phyloP scores from a whole-genome alignment of 2,888 invertebrate genomes.

The Drosophila longiperda region DNA sequence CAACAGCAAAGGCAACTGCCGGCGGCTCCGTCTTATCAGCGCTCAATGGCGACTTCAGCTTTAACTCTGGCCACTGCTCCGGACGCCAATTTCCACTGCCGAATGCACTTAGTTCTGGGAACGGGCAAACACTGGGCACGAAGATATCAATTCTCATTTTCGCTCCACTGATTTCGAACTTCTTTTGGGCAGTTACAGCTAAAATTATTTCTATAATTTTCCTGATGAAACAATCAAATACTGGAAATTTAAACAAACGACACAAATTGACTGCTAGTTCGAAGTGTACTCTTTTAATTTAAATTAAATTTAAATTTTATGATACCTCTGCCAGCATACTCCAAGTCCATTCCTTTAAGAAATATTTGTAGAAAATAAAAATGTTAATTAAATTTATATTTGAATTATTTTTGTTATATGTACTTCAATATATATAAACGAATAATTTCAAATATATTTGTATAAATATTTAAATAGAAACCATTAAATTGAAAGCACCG shows the following conservation, averaged over 20 bases:
- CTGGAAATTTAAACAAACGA: slow-evolving; percentile 16
- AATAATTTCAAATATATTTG: too few relatives aligned
- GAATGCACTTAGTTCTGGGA: slow-evolving; percentile 41
- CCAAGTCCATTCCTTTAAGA: neutral
- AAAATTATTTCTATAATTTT: neutral
- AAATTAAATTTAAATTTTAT: neutral
- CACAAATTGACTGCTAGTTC: neutral
- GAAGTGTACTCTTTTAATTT: neutral
- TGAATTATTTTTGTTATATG: neutral
- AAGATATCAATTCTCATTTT: slow-evolving; percentile 54
- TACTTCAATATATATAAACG: too few relatives aligned
- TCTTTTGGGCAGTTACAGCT: neutral
- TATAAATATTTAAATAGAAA: too few relatives aligned
- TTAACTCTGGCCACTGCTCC: slow-evolving; percentile 19
- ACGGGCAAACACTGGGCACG: slow-evolving; percentile 40
- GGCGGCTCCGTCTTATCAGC: neutral
- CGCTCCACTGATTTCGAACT: neutral
- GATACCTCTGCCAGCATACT: neutral
- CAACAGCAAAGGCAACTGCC: neutral
- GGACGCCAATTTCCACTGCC: slow-evolving; percentile 12
- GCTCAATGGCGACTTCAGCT: slow-evolving; percentile 1
- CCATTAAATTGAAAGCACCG: too few relatives aligned
- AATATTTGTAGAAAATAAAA: neutral
- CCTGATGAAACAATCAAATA: neutral
- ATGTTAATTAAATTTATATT: neutral